Evolutionary conservation across 2,888 invertebrate species (phyloP), one percentile per base, ranked within the genome.

Genomic region (Maniola hyperantus): DNA sequence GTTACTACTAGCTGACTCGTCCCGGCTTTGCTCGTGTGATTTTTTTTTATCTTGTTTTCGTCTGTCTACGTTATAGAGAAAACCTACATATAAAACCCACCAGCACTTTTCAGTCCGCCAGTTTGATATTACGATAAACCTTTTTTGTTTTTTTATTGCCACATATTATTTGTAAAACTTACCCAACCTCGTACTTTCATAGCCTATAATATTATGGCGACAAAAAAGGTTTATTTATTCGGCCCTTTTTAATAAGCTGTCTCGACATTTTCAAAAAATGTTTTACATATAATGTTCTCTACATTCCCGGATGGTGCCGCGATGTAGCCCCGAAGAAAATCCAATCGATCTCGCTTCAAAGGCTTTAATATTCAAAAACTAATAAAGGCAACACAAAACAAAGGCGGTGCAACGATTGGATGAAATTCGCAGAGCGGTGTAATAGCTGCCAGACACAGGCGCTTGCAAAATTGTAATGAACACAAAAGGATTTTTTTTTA

Each of bases 401-500:
- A 72, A 69, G 64, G 69, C 67, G 48, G 61, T 59, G 48, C 70
- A 66, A 66, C 64, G 69, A 71, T 72, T 71, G 72, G 71, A 70
- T 64, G 64, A 61, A 64, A 63, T 65, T 55, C 36, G 68, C 60
- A 59, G 65, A 55, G 42, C 34, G 54, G 80, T 82, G 80, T 77
- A 81, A 85, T 70, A 66, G 82, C 80, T 81, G 79, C 83, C 77
- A 79, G 72, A 58, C 63, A 33, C 66, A 68, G 39, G 62, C 65
- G 33, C 65, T 67, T 62, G 65, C 46, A 15, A 58, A 46, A 26
- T 10, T 46, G 59, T 46, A 46, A 59, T 59, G 59, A 59, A 33
- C 46, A 46, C 26, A 58, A n/a, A n/a, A n/a, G n/a, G n/a, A n/a
- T n/a, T n/a, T n/a, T n/a, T n/a, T 46, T 18, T 46, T 8, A 7